Evolutionary conservation across 2,113 vertebrate genomes (phyloP).

Genomic region (Edolisoma coerulescens): DNA sequence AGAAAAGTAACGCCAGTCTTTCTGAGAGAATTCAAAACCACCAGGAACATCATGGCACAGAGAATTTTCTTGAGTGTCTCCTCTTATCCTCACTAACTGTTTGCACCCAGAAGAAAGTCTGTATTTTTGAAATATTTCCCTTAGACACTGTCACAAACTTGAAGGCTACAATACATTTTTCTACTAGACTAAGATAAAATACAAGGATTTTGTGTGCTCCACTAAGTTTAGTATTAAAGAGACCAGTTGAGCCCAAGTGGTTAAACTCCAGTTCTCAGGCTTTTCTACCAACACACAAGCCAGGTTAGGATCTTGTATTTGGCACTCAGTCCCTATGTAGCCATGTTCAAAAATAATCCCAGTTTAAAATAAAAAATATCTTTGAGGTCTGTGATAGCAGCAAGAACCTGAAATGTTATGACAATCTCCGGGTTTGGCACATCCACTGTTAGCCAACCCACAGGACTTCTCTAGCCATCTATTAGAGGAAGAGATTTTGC

Average conservation of each 20-base stretch:
- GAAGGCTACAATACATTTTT: background rate
- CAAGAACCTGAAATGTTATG: background rate
- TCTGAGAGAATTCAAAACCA: background rate
- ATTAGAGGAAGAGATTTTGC: background rate
- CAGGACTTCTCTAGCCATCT: background rate
- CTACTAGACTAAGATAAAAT: background rate
- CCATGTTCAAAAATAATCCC: background rate
- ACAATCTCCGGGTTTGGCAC: background rate
- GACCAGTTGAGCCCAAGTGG: background rate
- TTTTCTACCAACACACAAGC: background rate
- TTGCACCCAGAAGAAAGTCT: background rate
- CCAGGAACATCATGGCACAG: background rate
- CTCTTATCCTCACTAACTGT: background rate
- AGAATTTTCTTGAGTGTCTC: background rate
- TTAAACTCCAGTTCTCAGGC: background rate
- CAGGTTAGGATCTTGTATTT: background rate
- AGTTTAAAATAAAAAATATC: background rate
- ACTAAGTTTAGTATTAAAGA: background rate
- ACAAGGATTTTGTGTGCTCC: background rate
- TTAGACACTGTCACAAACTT: background rate
- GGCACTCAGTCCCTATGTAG: background rate
- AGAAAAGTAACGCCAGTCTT: background rate
- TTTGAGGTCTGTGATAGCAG: background rate
- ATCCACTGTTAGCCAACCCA: accelerated
- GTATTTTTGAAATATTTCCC: background rate